Evolutionary conservation across 2,888 invertebrate species (phyloP), one percentile per base, ranked within the genome.

Genomic region (Hoplodrina blanda): DNA sequence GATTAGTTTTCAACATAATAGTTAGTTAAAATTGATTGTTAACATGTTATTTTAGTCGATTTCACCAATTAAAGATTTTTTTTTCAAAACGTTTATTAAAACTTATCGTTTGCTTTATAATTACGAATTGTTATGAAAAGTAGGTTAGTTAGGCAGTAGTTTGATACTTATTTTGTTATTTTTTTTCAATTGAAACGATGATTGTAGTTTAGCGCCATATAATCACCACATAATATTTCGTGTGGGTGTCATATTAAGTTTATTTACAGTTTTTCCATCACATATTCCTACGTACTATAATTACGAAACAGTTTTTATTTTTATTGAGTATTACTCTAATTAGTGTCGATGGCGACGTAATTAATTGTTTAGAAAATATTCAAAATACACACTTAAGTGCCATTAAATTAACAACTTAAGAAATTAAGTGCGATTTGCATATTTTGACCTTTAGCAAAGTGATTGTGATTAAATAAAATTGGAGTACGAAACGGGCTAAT

Each of bases 21-120:
- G 93, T 93, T 91, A 87, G 90, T 91, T 90, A 88, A 89, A 93
- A 94, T 94, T 93, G 93, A 94, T 94, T 94, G 95, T 94, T 94
- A 91, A 90, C 93, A 91, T 91, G 92, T 91, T 93, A 89, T 91
- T 91, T 90, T 81, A 81, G 88, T 89, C 89, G 91, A 91, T 92
- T 93, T 93, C 90, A 92, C 93, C 93, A 92, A 94, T 94, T 94
- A 94, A 82, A 75, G 78, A 62, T 76, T 73, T 80, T 80, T 83
- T 78, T 80, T 81, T 80, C 70, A 62, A 79, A 77, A 73, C 72
- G 78, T 77, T 84, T 78, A 80, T 81, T 88, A 85, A 87, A 81
- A 84, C 80, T 84, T 84, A 84, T 83, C 83, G 85, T 83, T 76
- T 82, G 78, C 78, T 82, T 83, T 82, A 84, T 86, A 86, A 87